Conservation (phyloP, 2,797 vertebrate species). For the Melanotaenia trifasciata region DNA sequence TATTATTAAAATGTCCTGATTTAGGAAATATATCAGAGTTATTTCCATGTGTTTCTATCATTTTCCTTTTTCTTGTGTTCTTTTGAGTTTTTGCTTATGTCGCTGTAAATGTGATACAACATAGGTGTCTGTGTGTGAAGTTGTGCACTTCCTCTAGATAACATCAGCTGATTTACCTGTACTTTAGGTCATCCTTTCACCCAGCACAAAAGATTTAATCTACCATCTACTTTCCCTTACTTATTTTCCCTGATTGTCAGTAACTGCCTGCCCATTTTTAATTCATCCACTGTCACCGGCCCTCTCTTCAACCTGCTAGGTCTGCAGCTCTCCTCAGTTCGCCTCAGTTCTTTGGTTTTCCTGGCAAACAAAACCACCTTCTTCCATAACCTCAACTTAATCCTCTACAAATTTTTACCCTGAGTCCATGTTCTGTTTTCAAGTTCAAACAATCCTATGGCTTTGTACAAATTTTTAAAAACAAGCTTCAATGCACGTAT, state of each 20-base stretch:
- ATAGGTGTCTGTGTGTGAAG: neutral
- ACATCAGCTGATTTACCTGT: neutral
- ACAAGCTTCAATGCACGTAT: conserved; percentile 28
- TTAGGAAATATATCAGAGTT: neutral
- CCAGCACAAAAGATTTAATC: neutral
- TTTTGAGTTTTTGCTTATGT: neutral
- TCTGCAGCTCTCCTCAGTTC: neutral
- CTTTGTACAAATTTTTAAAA: neutral
- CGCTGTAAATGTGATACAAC: neutral
- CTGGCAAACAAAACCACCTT: neutral
- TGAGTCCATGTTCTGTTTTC: neutral
- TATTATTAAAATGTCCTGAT: neutral
- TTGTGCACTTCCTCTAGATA: neutral
- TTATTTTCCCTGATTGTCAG: neutral
- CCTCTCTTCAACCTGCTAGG: neutral
- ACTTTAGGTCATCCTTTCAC: neutral
- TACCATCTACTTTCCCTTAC: neutral
- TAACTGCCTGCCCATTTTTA: neutral
- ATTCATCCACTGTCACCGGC: neutral
- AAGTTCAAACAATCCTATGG: neutral
- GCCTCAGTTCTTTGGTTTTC: neutral
- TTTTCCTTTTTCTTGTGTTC: neutral
- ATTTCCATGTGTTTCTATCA: neutral
- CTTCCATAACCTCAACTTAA: neutral
- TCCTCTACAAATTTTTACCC: neutral